Percentiles rank a stretch among this genome's conserved stretches.
Evolutionary conservation across 2,797 vertebrate genomes (phyloP).

Genomic region (Anas bernieri): DNA sequence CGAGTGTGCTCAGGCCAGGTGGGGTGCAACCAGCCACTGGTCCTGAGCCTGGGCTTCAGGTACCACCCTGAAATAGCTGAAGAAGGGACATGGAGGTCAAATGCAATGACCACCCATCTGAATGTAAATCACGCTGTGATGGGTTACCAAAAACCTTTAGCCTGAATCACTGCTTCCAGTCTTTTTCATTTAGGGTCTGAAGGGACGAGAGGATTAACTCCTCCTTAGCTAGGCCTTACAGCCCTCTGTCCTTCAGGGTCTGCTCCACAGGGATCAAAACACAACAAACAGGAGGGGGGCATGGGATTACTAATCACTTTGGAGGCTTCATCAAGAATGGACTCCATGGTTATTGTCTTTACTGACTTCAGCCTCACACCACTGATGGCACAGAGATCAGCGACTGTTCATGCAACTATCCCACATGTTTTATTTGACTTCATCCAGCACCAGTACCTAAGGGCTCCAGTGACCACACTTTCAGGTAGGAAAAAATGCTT

Average conservation of each 20-base stretch:
- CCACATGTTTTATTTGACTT: neutral
- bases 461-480: neutral
- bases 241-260: neutral
- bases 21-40: accelerated
- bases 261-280: neutral
- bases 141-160: neutral
- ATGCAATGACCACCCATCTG: neutral
- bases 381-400: neutral
- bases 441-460: neutral
- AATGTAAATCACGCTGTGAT: neutral
- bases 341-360: neutral
- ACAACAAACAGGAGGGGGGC: neutral
- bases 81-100: neutral
- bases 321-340: neutral
- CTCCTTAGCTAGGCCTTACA: neutral
- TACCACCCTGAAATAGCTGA: neutral
- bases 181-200: neutral
- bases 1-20: too few species aligned
- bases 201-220: neutral
- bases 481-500: too few species aligned
- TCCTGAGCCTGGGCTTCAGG: neutral
- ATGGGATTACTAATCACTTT: neutral
- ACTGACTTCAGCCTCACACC: neutral
- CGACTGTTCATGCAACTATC: neutral
- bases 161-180: neutral